Evolutionary conservation across 2,113 vertebrate species (phyloP).

Genomic region (Danionella cerebrum): DNA sequence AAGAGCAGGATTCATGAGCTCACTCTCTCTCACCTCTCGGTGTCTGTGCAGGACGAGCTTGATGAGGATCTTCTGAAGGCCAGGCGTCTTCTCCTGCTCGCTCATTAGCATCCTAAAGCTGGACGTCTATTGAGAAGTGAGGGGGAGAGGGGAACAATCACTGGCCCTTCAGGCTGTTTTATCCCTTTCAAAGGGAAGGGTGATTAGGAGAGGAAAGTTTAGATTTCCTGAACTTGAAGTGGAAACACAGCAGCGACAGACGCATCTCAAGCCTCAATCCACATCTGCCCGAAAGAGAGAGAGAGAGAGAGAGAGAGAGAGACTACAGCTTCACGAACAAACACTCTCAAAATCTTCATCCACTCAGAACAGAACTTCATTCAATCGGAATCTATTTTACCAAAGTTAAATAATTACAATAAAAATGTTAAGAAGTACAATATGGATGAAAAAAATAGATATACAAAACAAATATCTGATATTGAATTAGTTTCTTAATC

Average conservation of each 20-base stretch:
- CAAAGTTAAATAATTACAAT: too few species aligned
- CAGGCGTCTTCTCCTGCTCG: slow-evolving; percentile 26
- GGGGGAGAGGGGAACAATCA: slow-evolving; percentile 50
- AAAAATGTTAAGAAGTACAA: too few species aligned
- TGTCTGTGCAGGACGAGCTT: slow-evolving; percentile 25
- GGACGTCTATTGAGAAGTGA: slow-evolving; percentile 40
- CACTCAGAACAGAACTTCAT: too few species aligned
- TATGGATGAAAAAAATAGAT: too few species aligned
- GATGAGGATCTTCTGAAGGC: slow-evolving; percentile 38
- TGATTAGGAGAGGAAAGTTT: slow-evolving; percentile 72
- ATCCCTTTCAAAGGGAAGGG: slow-evolving; percentile 60
- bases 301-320: slow-evolving; percentile 4
- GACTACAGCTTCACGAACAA: background rate
- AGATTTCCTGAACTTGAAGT: slow-evolving; percentile 77
- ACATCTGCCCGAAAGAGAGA: slow-evolving; percentile 49
- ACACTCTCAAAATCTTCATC: background rate
- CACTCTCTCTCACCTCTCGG: background rate
- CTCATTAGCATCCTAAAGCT: slow-evolving; percentile 67
- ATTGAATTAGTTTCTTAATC: too few species aligned
- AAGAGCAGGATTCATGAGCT: too few species aligned
- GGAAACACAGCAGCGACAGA: slow-evolving; percentile 70
- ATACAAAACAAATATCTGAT: too few species aligned
- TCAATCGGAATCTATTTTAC: too few species aligned
- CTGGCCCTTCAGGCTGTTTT: slow-evolving; percentile 62
- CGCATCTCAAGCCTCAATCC: slow-evolving; percentile 62